These are phyloP conservation scores for Pemphredon lugubris DNA, from an alignment of 2,888 invertebrate genomes.

Conservation along the genomic window DNA sequence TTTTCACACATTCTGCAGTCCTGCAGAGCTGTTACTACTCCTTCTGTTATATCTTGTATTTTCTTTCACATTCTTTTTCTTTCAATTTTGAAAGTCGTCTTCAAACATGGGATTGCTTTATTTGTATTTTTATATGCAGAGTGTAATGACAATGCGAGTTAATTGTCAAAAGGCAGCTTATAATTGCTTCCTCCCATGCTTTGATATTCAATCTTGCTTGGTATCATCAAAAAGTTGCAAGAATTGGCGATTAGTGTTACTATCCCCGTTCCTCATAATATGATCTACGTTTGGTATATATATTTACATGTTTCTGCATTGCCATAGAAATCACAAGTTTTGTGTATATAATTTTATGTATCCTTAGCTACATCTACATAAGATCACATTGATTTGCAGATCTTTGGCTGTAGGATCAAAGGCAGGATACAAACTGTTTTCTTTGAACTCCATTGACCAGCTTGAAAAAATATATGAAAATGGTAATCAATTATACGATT, in stretches of 20 bases:
- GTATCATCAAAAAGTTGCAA: no score
- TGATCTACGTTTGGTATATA: no score
- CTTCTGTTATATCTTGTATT: no score
- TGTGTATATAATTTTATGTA: no score
- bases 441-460: constrained; percentile 91
- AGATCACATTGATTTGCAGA: constrained; percentile 81
- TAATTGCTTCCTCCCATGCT: no score
- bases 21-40: no score
- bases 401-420: constrained; percentile 96
- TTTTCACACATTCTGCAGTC: neutral
- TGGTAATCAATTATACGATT: constrained; percentile 81
- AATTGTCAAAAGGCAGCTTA: neutral
- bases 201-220: no score
- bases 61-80: constrained; percentile 23
- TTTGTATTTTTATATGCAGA: no score
- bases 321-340: no score
- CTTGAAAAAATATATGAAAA: constrained; percentile 95
- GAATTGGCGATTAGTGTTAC: no score
- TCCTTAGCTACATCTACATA: neutral
- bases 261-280: no score
- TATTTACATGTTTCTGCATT: no score
- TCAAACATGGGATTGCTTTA: neutral
- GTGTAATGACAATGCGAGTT: neutral
- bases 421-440: constrained; percentile 94
- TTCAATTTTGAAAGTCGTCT: constrained; percentile 10